Evolutionary conservation across 2,888 invertebrate species (phyloP).

Genomic region (Augochlorella aurata): DNA sequence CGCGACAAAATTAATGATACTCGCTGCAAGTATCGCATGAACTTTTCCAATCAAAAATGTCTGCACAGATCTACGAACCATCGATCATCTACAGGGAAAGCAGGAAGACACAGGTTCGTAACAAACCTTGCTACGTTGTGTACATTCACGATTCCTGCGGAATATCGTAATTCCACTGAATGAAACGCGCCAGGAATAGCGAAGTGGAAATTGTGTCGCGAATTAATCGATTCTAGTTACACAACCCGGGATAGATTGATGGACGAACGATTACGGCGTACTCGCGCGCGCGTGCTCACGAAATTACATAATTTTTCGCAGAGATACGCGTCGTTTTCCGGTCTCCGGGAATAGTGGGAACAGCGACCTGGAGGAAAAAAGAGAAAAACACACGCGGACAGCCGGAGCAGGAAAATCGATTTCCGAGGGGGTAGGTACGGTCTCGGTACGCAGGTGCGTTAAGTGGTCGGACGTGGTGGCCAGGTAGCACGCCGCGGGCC

Average conservation of each 20-base stretch:
- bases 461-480: not conserved
- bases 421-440: not conserved
- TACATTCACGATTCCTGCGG: not conserved
- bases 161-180: not conserved
- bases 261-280: conserved; percentile 26
- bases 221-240: conserved; percentile 26
- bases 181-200: not conserved
- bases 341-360: conserved; percentile 4
- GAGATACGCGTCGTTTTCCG: conserved; percentile 44
- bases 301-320: conserved; percentile 33
- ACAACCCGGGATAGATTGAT: conserved; percentile 3
- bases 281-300: not conserved
- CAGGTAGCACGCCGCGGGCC: not conserved
- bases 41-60: not conserved
- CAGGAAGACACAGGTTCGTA: not conserved
- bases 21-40: no score
- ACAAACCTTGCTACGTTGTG: not conserved
- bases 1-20: no score
- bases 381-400: conserved; percentile 25
- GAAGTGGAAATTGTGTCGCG: conserved; percentile 2
- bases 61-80: not conserved
- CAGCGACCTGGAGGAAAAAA: not conserved
- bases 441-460: conserved; percentile 19
- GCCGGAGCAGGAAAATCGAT: conserved; percentile 14
- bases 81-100: not conserved